Conservation (phyloP, 35 echinoderm and acorn worm genomes). For the Ophioderma brevispina region DNA sequence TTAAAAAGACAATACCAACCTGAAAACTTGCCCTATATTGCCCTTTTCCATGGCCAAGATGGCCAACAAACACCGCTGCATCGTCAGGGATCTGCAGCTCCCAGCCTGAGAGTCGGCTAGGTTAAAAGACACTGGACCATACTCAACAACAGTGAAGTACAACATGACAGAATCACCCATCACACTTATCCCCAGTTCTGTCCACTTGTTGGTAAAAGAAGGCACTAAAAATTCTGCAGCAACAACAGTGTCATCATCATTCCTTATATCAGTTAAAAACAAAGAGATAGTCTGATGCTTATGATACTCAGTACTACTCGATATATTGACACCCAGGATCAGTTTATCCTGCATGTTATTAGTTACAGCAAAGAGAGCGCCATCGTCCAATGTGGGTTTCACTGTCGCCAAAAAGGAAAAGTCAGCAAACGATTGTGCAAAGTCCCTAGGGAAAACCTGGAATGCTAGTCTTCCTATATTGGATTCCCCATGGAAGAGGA, state of each 20-base stretch:
- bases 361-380: slow-evolving; percentile 39
- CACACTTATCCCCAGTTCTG: slow-evolving; percentile 32
- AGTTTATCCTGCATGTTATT: slow-evolving; percentile 12
- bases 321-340: slow-evolving; percentile 47
- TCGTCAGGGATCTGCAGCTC: slow-evolving; percentile 5
- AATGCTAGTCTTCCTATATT: slow-evolving; percentile 55
- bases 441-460: slow-evolving; percentile 36
- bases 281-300: slow-evolving; percentile 12
- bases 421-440: slow-evolving; percentile 27
- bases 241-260: not conserved
- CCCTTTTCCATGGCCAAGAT: slow-evolving; percentile 24
- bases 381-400: slow-evolving; percentile 20
- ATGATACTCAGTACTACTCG: not conserved
- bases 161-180: slow-evolving; percentile 37
- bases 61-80: slow-evolving; percentile 50
- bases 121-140: slow-evolving; percentile 1
- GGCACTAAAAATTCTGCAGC: slow-evolving; percentile 50
- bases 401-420: slow-evolving; percentile 50
- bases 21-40: slow-evolving; percentile 9
- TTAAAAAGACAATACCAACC: not conserved
- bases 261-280: slow-evolving; percentile 18
- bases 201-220: slow-evolving; percentile 45
- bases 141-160: slow-evolving; percentile 31
- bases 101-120: slow-evolving; percentile 23
- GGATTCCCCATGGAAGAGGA: slow-evolving; percentile 42